Evolutionary conservation across 2,797 vertebrate species (phyloP), one percentile per base, ranked within the genome.

Genomic region (Xyrichtys novacula): DNA sequence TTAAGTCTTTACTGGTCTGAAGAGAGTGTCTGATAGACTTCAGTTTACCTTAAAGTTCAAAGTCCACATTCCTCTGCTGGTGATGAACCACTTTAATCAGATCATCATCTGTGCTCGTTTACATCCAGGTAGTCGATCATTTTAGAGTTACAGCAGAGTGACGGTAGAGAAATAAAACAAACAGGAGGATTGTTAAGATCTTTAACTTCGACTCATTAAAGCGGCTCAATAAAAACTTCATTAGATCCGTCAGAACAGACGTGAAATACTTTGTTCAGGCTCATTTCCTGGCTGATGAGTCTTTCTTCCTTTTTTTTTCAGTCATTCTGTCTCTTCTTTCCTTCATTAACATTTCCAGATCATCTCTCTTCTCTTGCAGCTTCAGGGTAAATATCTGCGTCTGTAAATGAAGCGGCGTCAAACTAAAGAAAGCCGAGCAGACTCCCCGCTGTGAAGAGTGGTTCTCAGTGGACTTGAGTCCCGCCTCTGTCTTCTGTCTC

Each of bases 301-400:
- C 63, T 48, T 70, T 61, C 55, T 71, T 62, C 79, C 74, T 70
- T 61, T 52, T 71, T 62, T 79, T 72, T 71, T 19, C 6, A 74
- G 72, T 55, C 65, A 59, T 78, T 65, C 55, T 52, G 53, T 68
- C 76, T 74, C 77, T 74, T 60, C 71, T 83, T 67, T 65, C 55
- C 38, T 85, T 81, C 82, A 84, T 80, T 80, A 87, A 77, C 83
- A 78, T 81, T 34, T 34, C 74, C 71, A 42, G 69, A 52, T 89
- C 79, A 89, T 89, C 71, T 83, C 77, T 82, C 80, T 67, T 81
- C 80, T 60, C 26, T n/a, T 76, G 62, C 67, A 60, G 78, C 80
- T 86, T 10, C 12, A 72, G 79, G 80, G 60, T 67, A 54, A 88
- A 83, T 67, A 82, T 61, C 71, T 12, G 22, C 8, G 11, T 26